Evolutionary conservation across 2,888 invertebrate genomes (phyloP), one percentile per base, ranked within the genome.

Genomic region (Tholera decimalis): DNA sequence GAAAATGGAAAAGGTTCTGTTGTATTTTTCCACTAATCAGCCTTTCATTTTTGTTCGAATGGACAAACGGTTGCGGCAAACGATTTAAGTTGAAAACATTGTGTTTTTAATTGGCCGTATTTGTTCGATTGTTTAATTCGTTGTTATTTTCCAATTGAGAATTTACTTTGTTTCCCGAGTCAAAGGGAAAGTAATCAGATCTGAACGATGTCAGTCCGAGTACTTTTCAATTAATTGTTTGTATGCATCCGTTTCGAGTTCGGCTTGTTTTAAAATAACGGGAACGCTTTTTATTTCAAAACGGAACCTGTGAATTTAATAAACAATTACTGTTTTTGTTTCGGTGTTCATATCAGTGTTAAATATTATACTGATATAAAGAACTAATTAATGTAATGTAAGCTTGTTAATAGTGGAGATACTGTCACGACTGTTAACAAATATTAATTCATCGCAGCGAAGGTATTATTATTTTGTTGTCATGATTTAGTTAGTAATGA

Each of bases 1-100:
- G 84, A 82, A 78, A 83, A 83, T 85, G 83, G 69, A 79, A 81
- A 79, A 81, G 82, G 82, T 83, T 79, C 79, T 77, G 83, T 86
- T 81, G 79, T 85, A 81, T 79, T 70, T 70, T 75, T 79, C 43
- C 63, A 77, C 62, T 82, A 77, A 77, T 82, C 83, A 83, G 69
- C 70, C 71, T 56, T 71, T 51, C 55, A 70, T 82, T 85, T 83
- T 79, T 77, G 71, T 80, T 79, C 61, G 79, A 79, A 80, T 81
- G 84, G 85, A 89, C 88, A 89, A 90, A 91, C 58, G 80, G 75
- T 70, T 54, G 65, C 61, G 33, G 63, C 6, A 15, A 6, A 35
- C 35, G 35, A 15, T 13, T 35, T 35, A 35, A 35, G 35, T 35
- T 35, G 35, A 35, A 35, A 35, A 35, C 35, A 35, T 35, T 35